Evolutionary conservation across 2,888 invertebrate genomes (phyloP).

Genomic region (Alentia gelatinosa): DNA sequence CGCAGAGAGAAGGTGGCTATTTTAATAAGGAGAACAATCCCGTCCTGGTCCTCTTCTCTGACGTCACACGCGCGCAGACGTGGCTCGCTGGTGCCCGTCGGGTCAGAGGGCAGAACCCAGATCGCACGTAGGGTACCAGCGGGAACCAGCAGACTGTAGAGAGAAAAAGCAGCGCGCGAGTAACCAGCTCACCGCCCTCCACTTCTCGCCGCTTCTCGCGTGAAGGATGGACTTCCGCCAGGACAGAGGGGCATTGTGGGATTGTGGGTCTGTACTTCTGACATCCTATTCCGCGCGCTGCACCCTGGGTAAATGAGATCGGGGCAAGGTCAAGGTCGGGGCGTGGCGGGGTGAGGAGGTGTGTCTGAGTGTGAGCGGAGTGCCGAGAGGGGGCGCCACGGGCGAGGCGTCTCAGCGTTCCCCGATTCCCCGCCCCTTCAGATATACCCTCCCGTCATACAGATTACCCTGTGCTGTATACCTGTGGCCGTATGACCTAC

Average conservation of each 20-base stretch:
- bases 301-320: conserved; percentile 34
- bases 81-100: too few species aligned
- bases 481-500: too few species aligned
- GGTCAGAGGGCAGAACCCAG: too few species aligned
- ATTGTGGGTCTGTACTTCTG: conserved; percentile 23
- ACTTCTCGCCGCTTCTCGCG: conserved; percentile 9
- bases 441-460: too few species aligned
- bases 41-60: too few species aligned
- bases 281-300: conserved; percentile 27
- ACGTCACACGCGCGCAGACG: too few species aligned
- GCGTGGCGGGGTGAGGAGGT: background rate
- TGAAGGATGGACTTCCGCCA: background rate
- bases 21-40: too few species aligned
- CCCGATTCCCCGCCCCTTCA: too few species aligned
- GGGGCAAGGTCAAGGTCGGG: conserved; percentile 11
- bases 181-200: background rate
- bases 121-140: background rate
- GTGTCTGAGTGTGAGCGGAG: too few species aligned
- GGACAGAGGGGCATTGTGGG: background rate
- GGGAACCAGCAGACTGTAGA: background rate
- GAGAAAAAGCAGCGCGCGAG: background rate
- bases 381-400: background rate
- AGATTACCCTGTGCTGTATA: too few species aligned
- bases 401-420: too few species aligned
- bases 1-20: too few species aligned